Evolutionary conservation across 2,888 invertebrate species (phyloP), one percentile per base, ranked within the genome.

Genomic region (Phalera bucephala): DNA sequence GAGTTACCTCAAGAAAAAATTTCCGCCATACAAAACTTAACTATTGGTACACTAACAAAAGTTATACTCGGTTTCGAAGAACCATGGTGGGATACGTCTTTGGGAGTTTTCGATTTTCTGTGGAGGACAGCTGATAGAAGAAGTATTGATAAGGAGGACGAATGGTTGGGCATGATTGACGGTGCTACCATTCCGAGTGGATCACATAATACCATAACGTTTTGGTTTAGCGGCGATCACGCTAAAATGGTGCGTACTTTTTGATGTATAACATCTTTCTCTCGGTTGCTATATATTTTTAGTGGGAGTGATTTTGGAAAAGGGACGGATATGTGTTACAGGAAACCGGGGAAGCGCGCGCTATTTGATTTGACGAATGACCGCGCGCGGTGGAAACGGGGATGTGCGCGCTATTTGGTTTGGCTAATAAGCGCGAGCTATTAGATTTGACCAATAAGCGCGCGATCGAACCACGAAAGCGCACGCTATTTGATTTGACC

Each of bases 201-300:
- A 0, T 62, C 65, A 0, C 41, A 35, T 1, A 63, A 52, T 1
- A 52, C 62, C 1, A 14, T 72, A 0, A 74, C 71, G 0, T 4
- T 78, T 1, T 80, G 80, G 80, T 64, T 68, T 0, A 68, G 57
- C 17, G 78, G 76, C 0, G 67, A 74, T 1, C 40, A 47, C 0
- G 72, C 61, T 0, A 68, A 69, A 31, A 9, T 49, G 62, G 67
- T 68, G 21, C 52, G 61, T 59, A 42, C 3, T 3, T 29, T 19
- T 11, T 25, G 4, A 11, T 10, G 2, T 10, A 3, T 11, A 4
- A 4, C 10, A 4, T n/a, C n/a, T n/a, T n/a, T n/a, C n/a, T n/a
- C n/a, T n/a, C n/a, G n/a, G n/a, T n/a, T n/a, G n/a, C n/a, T n/a
- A n/a, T n/a, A n/a, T n/a, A n/a, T n/a, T n/a, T n/a, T n/a, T n/a